Evolutionary conservation across 2,797 vertebrate species (phyloP), one percentile per base, ranked within the genome.

Genomic region (Gymnoscopelus microlampas): DNA sequence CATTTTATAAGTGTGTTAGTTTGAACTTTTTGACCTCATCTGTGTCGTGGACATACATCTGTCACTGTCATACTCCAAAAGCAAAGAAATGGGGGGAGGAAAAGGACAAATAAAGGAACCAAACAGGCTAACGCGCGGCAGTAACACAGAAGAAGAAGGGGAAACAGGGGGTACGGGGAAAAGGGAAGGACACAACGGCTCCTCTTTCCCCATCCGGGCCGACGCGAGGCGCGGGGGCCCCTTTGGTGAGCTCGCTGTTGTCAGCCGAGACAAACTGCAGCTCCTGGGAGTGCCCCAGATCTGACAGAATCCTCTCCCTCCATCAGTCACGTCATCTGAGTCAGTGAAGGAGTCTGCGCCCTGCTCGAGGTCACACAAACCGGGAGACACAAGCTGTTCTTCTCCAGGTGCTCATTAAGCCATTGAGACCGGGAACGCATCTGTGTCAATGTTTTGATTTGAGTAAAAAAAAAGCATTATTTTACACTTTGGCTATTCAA

Each of bases 251-350:
- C n/a, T 1, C 70, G 53, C 93, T 93, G 92, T 97, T 98, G 93
- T 99, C 97, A 96, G 95, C 94, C 23, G 95, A 99, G 86, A 98
- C 96, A 83, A 97, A 99, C 2, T 97, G 95, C 64, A 94, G 95
- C 91, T 98, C 96, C 84, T 95, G 95, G 88, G 96, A 99, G 83
- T 93, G 96, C 93, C 97, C 98, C 92, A 98, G 93, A 94, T 98
- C 96, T 98, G 95, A 94, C 92, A 94, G 87, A 90, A 91, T 81
- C 84, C 88, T 85, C 85, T 87, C 91, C 90, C 89, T 86, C 91
- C 88, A 95, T 94, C 92, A 92, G 92, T 94, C 93, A 94, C 88
- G 80, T 91, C 87, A 88, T 89, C 88, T 80, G 88, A 91, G 85
- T 92, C 90, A 89, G 86, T 80, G 88, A 93, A 92, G 84, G 88